These are phyloP conservation scores for Botia almorhae DNA, from an alignment of 2,797 vertebrate genomes.

Conservation along the genomic window DNA sequence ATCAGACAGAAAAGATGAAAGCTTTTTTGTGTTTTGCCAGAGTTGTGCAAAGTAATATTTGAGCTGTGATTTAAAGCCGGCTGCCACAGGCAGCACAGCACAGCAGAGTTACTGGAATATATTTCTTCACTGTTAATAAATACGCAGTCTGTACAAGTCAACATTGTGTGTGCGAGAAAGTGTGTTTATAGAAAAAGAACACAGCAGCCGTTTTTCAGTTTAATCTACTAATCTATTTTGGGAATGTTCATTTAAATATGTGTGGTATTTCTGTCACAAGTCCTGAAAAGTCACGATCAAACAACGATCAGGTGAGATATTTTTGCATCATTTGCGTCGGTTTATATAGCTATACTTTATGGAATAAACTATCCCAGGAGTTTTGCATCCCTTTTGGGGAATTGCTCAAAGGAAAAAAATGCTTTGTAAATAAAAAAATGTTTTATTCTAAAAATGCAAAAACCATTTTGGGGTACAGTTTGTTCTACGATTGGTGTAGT, in stretches of 20 bases:
- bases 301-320: background rate
- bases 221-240: too few species aligned
- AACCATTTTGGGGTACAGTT: background rate
- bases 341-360: background rate
- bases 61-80: conserved; percentile 30
- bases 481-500: background rate
- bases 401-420: too few species aligned
- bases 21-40: conserved; percentile 43
- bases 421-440: too few species aligned
- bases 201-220: too few species aligned
- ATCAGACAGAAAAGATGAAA: conserved; percentile 52
- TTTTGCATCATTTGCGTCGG: background rate
- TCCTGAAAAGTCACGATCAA: background rate
- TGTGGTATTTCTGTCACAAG: background rate
- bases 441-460: too few species aligned
- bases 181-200: too few species aligned
- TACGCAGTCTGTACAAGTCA: background rate
- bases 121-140: conserved; percentile 24
- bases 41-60: conserved; percentile 31
- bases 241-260: background rate
- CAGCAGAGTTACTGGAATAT: conserved; percentile 20
- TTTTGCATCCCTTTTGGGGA: too few species aligned
- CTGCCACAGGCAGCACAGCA: conserved; percentile 16
- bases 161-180: background rate
- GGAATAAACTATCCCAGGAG: background rate